Evolutionary conservation across 2,797 vertebrate species (phyloP), one percentile per base, ranked within the genome.

Genomic region (Poecilia gillii): DNA sequence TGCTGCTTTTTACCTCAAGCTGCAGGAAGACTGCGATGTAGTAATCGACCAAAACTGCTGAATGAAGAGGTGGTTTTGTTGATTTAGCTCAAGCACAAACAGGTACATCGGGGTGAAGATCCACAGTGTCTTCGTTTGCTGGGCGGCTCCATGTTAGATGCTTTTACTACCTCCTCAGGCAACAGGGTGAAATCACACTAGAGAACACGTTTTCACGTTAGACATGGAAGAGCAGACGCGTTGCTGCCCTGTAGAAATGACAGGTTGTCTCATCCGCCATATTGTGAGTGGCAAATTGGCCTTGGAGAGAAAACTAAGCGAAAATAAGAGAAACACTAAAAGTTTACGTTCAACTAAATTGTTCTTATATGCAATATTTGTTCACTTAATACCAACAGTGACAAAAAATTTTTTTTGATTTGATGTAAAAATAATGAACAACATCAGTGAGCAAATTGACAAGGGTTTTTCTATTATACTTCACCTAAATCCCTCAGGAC

Each of bases 121-220:
- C 74, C 79, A 51, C 64, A 4, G 73, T 59, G 74, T 46, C 73
- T 77, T 81, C 4, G 5, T 83, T 78, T 74, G 46, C 79, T n/a
- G 47, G 84, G 81, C 70, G 84, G 79, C 57, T 79, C 81, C 71
- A 70, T 74, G 77, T 83, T 76, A 79, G 79, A 87, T 82, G 83
- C 59, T 87, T 89, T 88, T 88, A 88, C 92, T 95, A 95, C 95
- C 93, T 95, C 93, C 85, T 92, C 85, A 83, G 90, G 91, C 91
- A 89, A 85, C 72, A 80, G 82, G 88, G 89, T 90, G 87, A 85
- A 68, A 81, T 82, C 87, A 36, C 62, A 23, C 62, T 16, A 6
- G 31, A 66, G 33, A 39, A 39, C 66, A 70, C 12, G 23, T 43
- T 43, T 43, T 66, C 23, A 70, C 4, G 4, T n/a, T 25, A 25